These are phyloP conservation scores for Progne subis DNA, from an alignment of 2,113 vertebrate species.

Conservation along the genomic window DNA sequence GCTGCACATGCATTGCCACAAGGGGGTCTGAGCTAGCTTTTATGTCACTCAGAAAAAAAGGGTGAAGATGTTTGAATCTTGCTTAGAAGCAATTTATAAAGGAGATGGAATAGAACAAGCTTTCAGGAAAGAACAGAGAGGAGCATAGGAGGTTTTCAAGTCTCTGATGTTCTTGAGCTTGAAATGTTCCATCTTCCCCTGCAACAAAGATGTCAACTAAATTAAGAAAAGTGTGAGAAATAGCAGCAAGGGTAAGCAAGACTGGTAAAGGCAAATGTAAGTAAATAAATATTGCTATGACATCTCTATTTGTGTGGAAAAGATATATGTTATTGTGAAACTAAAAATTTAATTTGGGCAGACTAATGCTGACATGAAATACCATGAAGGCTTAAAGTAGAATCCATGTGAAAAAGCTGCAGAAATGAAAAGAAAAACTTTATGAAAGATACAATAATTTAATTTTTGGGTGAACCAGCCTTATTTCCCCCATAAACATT, in stretches of 20 bases:
- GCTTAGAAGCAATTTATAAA: background rate
- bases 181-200: accelerated
- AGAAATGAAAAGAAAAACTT: background rate
- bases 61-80: background rate
- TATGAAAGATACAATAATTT: background rate
- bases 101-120: background rate
- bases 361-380: background rate
- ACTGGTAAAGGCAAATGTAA: background rate
- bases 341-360: background rate
- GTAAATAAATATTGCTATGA: background rate
- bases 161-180: background rate
- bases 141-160: background rate
- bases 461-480: background rate
- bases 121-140: background rate
- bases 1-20: background rate
- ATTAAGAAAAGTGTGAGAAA: background rate
- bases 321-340: background rate
- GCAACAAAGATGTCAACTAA: background rate
- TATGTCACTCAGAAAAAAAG: background rate
- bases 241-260: background rate
- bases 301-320: background rate
- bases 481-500: background rate
- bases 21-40: background rate
- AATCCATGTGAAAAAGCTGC: accelerated
- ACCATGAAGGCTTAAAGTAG: background rate